Conservation (phyloP, 2,797 vertebrate genomes). For the Enteromius trimaculatus region DNA sequence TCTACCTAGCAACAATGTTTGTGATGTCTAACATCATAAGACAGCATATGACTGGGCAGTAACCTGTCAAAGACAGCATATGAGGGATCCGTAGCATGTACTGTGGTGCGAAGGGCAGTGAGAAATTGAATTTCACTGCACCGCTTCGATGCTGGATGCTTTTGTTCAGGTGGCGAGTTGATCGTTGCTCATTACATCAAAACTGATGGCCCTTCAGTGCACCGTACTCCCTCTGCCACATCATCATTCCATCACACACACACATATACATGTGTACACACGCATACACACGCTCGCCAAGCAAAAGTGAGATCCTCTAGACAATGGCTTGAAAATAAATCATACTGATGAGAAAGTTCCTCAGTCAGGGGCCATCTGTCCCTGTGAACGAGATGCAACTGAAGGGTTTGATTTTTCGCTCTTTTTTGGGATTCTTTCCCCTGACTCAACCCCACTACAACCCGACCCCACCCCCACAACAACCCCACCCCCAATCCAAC, state of each 20-base stretch:
- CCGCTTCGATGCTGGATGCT: constrained; percentile 51
- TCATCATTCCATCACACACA: constrained; percentile 57
- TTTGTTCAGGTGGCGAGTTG: constrained; percentile 81
- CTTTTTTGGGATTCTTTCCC: constrained; percentile 55
- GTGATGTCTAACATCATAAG: constrained; percentile 43
- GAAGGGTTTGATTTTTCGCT: constrained; percentile 58
- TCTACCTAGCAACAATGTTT: constrained; percentile 56
- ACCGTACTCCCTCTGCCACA: constrained; percentile 49
- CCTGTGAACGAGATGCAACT: constrained; percentile 73
- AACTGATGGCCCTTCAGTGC: constrained; percentile 71
- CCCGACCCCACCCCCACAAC: constrained; percentile 67
- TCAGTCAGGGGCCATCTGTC: constrained; percentile 79
- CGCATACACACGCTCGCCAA: constrained; percentile 50
- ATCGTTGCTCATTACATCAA: constrained; percentile 76
- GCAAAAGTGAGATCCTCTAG: constrained; percentile 58
- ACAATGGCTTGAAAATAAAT: constrained; percentile 77
- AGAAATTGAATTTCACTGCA: constrained; percentile 18
- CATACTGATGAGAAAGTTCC: constrained; percentile 59
- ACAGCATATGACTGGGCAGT: constrained; percentile 48
- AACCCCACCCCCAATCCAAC: constrained; percentile 66
- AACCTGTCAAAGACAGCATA: constrained; percentile 41
- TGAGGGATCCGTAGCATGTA: constrained; percentile 4
- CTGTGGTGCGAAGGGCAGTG: constrained; percentile 14
- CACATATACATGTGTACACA: constrained; percentile 39
- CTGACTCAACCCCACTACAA: constrained; percentile 62